Evolutionary conservation across 2,888 invertebrate genomes (phyloP).

Genomic region (Tribolium freemani): DNA sequence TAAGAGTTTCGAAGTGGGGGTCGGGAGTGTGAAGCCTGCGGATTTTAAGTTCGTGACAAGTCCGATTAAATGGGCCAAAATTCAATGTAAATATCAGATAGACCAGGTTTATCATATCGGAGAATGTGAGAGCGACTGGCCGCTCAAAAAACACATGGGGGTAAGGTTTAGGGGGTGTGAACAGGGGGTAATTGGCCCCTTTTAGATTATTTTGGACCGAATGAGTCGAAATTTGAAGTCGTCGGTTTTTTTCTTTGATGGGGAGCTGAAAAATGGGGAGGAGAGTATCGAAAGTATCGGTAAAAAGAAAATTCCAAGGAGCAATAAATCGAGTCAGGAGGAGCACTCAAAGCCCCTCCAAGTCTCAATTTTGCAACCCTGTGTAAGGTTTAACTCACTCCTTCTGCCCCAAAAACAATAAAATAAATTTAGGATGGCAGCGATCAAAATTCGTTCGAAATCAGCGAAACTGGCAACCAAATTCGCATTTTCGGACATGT

Average conservation of each 20-base stretch:
- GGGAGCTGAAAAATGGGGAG: slow-evolving; percentile 75
- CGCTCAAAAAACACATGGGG: slow-evolving; percentile 79
- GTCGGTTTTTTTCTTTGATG: slow-evolving; percentile 82
- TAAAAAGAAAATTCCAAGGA: slow-evolving; percentile 69
- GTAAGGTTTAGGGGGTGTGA: slow-evolving; percentile 63
- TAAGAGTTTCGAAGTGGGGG: slow-evolving; percentile 75
- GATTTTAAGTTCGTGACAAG: slow-evolving; percentile 84
- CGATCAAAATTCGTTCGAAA: slow-evolving; percentile 62
- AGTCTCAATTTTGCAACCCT: slow-evolving; percentile 79
- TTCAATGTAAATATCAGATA: slow-evolving; percentile 83
- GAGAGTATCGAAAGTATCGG: slow-evolving; percentile 76
- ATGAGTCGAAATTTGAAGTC: slow-evolving; percentile 74
- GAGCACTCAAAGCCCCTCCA: slow-evolving; percentile 72
- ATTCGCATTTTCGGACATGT: slow-evolving; percentile 82
- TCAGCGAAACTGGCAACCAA: slow-evolving; percentile 75
- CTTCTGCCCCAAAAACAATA: neutral
- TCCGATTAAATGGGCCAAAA: slow-evolving; percentile 80
- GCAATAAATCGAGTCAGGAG: slow-evolving; percentile 66
- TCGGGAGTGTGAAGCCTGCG: slow-evolving; percentile 74
- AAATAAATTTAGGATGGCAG: neutral
- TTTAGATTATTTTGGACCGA: slow-evolving; percentile 74
- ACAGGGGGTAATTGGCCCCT: no score
- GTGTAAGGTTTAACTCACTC: slow-evolving; percentile 69
- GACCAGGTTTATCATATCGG: slow-evolving; percentile 82
- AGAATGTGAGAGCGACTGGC: slow-evolving; percentile 73